Evolutionary conservation across 2,113 vertebrate species (phyloP).

Genomic region (Tragelaphus strepsiceros): DNA sequence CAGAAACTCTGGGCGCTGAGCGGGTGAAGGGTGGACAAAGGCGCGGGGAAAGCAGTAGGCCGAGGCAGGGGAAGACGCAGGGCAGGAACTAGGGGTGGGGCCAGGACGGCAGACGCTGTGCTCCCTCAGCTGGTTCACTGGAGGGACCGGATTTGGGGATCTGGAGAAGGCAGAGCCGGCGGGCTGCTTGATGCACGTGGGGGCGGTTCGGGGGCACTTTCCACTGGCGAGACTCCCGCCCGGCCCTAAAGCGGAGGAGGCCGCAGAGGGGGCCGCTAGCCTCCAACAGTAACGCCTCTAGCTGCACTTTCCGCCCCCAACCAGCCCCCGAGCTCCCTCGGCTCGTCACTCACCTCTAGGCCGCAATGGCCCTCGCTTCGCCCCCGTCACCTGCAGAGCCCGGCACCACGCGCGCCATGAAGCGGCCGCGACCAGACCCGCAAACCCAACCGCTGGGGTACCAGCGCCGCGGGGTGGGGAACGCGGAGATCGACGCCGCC

Average conservation of each 20-base stretch:
- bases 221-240: accelerated
- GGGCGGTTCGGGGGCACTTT: background rate
- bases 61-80: background rate
- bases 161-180: background rate
- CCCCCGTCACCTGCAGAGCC: conserved; percentile 12
- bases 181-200: background rate
- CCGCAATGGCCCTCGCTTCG: background rate
- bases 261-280: background rate
- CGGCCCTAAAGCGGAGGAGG: background rate
- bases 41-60: background rate
- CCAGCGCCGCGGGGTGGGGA: background rate
- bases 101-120: background rate
- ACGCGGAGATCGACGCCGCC: background rate
- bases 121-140: background rate
- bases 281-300: background rate
- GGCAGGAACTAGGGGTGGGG: background rate
- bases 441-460: background rate
- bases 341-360: conserved; percentile 48
- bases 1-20: background rate
- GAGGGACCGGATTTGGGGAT: background rate
- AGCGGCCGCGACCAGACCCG: background rate
- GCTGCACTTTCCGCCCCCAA: background rate
- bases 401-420: background rate
- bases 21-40: conserved; percentile 22
- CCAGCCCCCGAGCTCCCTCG: background rate